Base-by-base conservation (phyloP, 2,888 invertebrate species). In the Epinotia brunnichana region DNA sequence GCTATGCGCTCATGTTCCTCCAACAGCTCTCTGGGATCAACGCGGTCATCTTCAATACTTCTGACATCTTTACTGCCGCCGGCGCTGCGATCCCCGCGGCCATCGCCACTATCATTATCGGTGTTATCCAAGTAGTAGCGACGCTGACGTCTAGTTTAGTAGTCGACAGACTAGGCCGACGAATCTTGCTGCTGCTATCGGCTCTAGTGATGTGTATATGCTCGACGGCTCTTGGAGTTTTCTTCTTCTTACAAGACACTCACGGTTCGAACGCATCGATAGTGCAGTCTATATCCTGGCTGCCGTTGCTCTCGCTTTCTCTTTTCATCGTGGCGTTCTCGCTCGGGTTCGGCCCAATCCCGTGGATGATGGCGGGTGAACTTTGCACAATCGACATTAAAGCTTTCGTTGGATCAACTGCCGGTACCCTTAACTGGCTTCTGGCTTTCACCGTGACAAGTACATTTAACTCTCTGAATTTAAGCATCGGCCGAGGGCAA, bases 1-100 rank as follows among this genome's bases (percentile, higher is more conserved):
- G 95, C 76, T 95, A 96, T 82, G 95, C 96, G 3, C 93, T 98
- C 9, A 98, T 98, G 98, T 91, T 97, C 80, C 97, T 98, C 90
- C 98, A 98, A 84, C 98, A 98, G 85, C 91, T 98, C 70, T 95
- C 96, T 74, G 97, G 97, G 53, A 95, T 97, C 66, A 97, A 97
- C 81, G 96, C 97, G 0, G 96, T 97, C 7, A 96, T 97, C 76
- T 97, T 97, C 87, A 97, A 97, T 81, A 95, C 96, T 0, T 94
- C 95, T 0, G 86, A 93, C 2, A 98, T 98, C 74, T 98, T 98
- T 86, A 81, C 88, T 66, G 94, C 93, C 48, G 95, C 97, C 13
- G 95, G 95, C 4, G 94, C 94, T 1, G 76, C 88, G 0, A 91
- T 97, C 29, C 87, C 94, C 15, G 85, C 95, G 0, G 92, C 94